Evolutionary conservation across 2,113 vertebrate species (phyloP).

Genomic region (Prietella phreatophila): DNA sequence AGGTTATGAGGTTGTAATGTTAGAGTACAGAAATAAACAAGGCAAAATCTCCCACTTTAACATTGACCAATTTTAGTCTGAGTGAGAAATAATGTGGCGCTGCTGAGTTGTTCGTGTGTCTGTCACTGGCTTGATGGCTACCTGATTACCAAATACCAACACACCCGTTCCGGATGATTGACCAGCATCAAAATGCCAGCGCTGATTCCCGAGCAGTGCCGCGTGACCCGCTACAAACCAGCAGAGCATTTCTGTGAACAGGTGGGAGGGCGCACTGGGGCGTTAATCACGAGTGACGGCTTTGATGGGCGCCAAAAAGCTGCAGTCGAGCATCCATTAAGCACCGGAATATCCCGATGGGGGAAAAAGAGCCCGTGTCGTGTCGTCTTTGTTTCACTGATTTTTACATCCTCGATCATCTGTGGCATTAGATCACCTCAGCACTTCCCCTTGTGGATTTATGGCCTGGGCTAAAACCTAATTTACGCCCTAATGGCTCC

Average conservation of each 20-base stretch:
- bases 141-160: conserved; percentile 23
- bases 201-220: conserved; percentile 49
- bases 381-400: conserved; percentile 55
- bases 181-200: conserved; percentile 57
- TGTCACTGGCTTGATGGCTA: neutral
- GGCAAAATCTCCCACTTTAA: neutral
- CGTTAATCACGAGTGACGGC: conserved; percentile 65
- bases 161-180: conserved; percentile 15
- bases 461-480: conserved; percentile 59
- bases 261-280: conserved; percentile 63
- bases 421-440: conserved; percentile 55
- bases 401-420: conserved; percentile 60
- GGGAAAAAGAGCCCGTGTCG: conserved; percentile 43
- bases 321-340: conserved; percentile 66
- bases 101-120: neutral
- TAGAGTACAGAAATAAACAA: neutral
- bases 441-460: conserved; percentile 53
- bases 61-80: neutral
- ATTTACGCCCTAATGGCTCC: conserved; percentile 61
- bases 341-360: conserved; percentile 55
- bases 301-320: conserved; percentile 59
- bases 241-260: conserved; percentile 51
- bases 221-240: conserved; percentile 48
- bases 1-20: neutral
- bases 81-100: neutral